phyloP scores from a whole-genome alignment of 2,888 invertebrate species.

The Phoenoteleia sp. region DNA sequence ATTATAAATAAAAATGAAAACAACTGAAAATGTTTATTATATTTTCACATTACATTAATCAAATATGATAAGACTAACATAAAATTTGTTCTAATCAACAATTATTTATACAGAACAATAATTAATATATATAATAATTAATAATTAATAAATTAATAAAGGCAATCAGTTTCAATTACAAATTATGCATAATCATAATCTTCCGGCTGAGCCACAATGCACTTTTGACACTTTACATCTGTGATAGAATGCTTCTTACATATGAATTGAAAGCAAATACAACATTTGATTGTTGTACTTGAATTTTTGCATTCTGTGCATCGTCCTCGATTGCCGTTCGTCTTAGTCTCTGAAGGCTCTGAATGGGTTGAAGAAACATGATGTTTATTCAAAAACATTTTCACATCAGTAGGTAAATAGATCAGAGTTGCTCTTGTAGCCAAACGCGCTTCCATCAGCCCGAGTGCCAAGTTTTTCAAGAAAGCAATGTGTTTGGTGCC shows the following conservation, averaged over 20 bases:
- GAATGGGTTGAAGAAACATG: not conserved
- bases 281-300: constrained; percentile 23
- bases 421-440: constrained; percentile 63
- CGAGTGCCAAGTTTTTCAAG: constrained; percentile 60
- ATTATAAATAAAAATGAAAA: too few species aligned
- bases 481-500: constrained; percentile 58
- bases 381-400: constrained; percentile 3
- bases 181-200: too few species aligned
- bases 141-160: too few species aligned
- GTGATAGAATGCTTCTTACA: constrained; percentile 19
- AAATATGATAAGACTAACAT: too few species aligned
- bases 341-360: not conserved
- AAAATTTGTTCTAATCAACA: too few species aligned
- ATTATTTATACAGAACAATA: too few species aligned
- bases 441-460: constrained; percentile 61
- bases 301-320: constrained; percentile 9
- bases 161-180: too few species aligned
- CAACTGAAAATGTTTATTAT: too few species aligned
- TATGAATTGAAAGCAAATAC: not conserved
- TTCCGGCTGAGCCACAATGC: not conserved
- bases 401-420: constrained; percentile 66
- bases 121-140: too few species aligned
- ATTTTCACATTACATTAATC: too few species aligned
- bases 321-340: not conserved
- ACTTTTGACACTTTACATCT: constrained; percentile 3